phyloP scores from a whole-genome alignment of 2,797 vertebrate genomes.

The Pelobates cultripes region DNA sequence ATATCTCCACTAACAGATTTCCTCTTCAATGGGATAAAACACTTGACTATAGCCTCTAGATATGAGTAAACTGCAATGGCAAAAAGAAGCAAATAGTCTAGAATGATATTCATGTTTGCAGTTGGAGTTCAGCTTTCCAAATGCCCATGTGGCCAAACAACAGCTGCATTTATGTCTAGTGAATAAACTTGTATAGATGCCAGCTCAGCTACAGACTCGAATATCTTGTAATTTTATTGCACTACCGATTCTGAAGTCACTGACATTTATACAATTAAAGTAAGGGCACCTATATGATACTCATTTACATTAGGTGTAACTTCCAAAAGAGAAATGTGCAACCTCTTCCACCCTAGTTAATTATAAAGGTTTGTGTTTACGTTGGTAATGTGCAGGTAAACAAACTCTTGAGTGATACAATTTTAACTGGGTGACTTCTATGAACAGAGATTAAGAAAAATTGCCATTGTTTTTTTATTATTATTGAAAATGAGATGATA shows the following conservation, averaged over 20 bases:
- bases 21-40: slow-evolving; percentile 57
- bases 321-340: too few species aligned
- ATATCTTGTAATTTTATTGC: not conserved
- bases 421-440: too few species aligned
- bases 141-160: slow-evolving; percentile 5
- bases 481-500: too few species aligned
- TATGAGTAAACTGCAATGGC: slow-evolving; percentile 54
- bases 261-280: not conserved
- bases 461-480: too few species aligned
- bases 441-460: too few species aligned
- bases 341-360: too few species aligned
- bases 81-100: slow-evolving; percentile 52
- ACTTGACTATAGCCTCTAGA: slow-evolving; percentile 57
- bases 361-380: too few species aligned
- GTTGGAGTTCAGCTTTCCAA: not conserved
- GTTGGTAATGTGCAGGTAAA: too few species aligned
- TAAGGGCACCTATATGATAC: not conserved
- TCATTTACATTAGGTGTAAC: too few species aligned
- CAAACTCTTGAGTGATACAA: too few species aligned
- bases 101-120: slow-evolving; percentile 52
- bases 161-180: not conserved
- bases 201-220: slow-evolving; percentile 1
- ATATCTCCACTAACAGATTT: slow-evolving; percentile 61
- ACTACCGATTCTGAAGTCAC: not conserved
- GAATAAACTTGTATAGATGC: slow-evolving; percentile 28